Evolutionary conservation across 2,888 invertebrate genomes (phyloP).

Genomic region (Cheilosia vulpina): DNA sequence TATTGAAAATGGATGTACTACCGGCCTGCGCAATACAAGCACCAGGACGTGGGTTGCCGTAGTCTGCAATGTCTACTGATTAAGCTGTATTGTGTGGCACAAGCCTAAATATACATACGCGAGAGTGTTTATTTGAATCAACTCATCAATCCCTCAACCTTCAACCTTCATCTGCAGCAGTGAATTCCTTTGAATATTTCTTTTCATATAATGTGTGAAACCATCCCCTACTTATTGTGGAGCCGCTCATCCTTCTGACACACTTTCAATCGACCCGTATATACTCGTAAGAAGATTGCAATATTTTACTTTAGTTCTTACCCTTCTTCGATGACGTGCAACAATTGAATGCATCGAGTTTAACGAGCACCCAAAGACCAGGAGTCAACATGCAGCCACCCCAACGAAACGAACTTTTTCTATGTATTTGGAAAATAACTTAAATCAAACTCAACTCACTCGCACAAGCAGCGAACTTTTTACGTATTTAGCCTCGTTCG

Average conservation of each 20-base stretch:
- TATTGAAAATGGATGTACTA: no score
- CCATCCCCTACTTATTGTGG: slow-evolving; percentile 7
- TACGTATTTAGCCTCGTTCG: slow-evolving; percentile 57
- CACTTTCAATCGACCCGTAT: slow-evolving; percentile 36
- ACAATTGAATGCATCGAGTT: slow-evolving; percentile 48
- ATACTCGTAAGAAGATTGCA: slow-evolving; percentile 6
- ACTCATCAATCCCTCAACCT: no score
- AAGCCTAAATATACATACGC: no score
- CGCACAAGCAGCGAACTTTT: slow-evolving; percentile 40
- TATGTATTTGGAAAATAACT: slow-evolving; percentile 58
- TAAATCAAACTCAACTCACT: slow-evolving; percentile 56
- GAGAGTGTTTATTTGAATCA: no score
- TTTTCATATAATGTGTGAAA: background rate
- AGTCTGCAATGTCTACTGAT: no score
- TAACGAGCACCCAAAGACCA: slow-evolving; percentile 12
- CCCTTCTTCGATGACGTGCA: slow-evolving; percentile 13
- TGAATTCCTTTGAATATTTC: background rate
- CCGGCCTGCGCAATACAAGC: no score
- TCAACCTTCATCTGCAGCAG: no score
- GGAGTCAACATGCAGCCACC: slow-evolving; percentile 3
- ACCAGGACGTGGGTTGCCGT: no score
- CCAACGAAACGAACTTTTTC: background rate
- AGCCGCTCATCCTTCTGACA: background rate
- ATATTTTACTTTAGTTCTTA: slow-evolving; percentile 13
- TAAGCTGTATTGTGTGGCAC: no score